Conservation (phyloP, 1,140 invertebrate species). For the Drosophila repleta region DNA sequence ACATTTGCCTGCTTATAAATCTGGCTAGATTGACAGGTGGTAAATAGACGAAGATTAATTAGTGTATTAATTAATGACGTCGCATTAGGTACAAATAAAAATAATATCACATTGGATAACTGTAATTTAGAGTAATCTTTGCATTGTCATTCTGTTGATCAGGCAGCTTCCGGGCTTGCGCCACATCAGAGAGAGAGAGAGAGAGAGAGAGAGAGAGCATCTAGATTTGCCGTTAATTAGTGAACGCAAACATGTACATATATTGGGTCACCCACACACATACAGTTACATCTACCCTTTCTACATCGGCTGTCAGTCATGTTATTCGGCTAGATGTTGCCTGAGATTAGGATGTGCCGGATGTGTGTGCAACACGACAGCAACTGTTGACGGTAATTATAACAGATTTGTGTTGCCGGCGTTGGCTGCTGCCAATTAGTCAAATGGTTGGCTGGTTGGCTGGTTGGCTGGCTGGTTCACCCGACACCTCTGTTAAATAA, state of each 20-base stretch:
- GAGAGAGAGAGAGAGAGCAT: too few species aligned
- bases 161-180: neutral
- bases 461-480: neutral
- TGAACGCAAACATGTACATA: neutral
- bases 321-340: slow-evolving; percentile 17
- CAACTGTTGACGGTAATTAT: slow-evolving; percentile 5
- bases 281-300: neutral
- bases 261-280: neutral
- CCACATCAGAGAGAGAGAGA: too few species aligned
- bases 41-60: too few species aligned
- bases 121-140: too few species aligned
- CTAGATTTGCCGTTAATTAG: neutral
- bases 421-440: slow-evolving; percentile 18
- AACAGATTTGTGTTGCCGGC: neutral
- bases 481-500: slow-evolving; percentile 30
- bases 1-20: too few species aligned
- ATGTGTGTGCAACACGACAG: slow-evolving; percentile 17
- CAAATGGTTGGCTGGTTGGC: slow-evolving; percentile 1
- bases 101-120: too few species aligned
- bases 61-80: too few species aligned
- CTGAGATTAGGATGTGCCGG: slow-evolving; percentile 19
- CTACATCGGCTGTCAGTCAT: neutral
- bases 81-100: too few species aligned
- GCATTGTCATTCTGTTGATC: too few species aligned
- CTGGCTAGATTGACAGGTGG: too few species aligned